Percentiles rank a stretch among this genome's conserved stretches.
Conservation (phyloP, 2,888 invertebrate species). For the Ptychoptera contaminata region DNA sequence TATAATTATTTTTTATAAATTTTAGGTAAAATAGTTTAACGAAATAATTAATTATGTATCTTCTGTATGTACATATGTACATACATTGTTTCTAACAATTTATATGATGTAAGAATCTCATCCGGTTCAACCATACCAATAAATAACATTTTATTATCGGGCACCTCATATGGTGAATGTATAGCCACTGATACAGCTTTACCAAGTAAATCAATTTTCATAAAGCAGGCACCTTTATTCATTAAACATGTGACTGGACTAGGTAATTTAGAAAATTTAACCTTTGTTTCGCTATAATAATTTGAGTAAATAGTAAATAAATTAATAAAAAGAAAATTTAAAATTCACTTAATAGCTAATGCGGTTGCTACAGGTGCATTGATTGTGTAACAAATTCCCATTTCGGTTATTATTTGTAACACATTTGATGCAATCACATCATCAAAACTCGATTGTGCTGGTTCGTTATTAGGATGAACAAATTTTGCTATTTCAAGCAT, state of each 20-base stretch:
- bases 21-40: too few relatives aligned
- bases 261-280: not conserved
- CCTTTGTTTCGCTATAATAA: too few relatives aligned
- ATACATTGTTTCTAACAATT: constrained; percentile 27
- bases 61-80: constrained; percentile 7
- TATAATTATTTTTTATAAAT: not conserved
- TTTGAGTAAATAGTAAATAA: too few relatives aligned
- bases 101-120: constrained; percentile 25
- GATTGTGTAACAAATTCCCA: constrained; percentile 45
- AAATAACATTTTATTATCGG: constrained; percentile 10
- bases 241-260: not conserved
- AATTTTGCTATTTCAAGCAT: constrained; percentile 23
- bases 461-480: constrained; percentile 21
- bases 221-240: not conserved
- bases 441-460: constrained; percentile 18
- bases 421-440: constrained; percentile 17
- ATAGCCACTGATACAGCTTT: constrained; percentile 19
- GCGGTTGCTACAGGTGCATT: constrained; percentile 35
- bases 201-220: not conserved
- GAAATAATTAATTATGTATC: not conserved
- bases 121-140: constrained; percentile 22
- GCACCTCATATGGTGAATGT: constrained; percentile 26
- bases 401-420: constrained; percentile 41
- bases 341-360: constrained; percentile 2
- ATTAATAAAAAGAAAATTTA: too few relatives aligned